Percentiles rank a stretch among this genome's conserved stretches.
phyloP scores from a whole-genome alignment of 2,797 vertebrate species.

The Clamator glandarius region DNA sequence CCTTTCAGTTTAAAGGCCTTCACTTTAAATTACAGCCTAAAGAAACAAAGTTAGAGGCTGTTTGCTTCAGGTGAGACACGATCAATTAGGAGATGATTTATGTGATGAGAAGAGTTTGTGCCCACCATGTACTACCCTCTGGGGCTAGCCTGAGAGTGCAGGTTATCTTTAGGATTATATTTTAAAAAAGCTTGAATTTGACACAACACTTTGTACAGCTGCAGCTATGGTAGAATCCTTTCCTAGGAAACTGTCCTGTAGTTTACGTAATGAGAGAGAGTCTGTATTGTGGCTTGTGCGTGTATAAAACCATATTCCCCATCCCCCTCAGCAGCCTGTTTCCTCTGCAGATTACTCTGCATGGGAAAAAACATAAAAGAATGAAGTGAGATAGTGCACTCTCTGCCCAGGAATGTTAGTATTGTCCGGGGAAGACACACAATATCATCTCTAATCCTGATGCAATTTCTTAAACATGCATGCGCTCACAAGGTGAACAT shows the following conservation, averaged over 20 bases:
- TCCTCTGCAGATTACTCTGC: neutral
- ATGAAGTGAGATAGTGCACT: neutral
- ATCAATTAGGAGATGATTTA: neutral
- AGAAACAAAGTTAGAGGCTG: neutral
- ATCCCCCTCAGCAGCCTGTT: neutral
- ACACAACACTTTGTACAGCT: neutral
- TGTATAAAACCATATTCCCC: neutral
- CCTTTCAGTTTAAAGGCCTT: neutral
- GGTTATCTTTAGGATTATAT: neutral
- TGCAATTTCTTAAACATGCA: neutral
- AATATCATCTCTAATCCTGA: neutral
- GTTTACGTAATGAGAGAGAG: neutral
- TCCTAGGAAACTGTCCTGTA: neutral
- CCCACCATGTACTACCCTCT: too few species aligned
- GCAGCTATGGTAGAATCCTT: neutral
- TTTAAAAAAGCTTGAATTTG: neutral
- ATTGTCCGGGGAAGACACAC: fast-evolving
- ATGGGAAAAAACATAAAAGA: neutral
- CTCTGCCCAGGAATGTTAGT: neutral
- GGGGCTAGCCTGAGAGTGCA: fast-evolving
- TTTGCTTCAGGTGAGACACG: neutral
- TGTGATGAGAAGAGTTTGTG: fast-evolving
- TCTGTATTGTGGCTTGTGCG: neutral
- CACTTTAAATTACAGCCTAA: neutral
- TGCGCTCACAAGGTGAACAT: neutral